Evolutionary conservation across 2,113 vertebrate species (phyloP).

Genomic region (Cynoglossus semilaevis): DNA sequence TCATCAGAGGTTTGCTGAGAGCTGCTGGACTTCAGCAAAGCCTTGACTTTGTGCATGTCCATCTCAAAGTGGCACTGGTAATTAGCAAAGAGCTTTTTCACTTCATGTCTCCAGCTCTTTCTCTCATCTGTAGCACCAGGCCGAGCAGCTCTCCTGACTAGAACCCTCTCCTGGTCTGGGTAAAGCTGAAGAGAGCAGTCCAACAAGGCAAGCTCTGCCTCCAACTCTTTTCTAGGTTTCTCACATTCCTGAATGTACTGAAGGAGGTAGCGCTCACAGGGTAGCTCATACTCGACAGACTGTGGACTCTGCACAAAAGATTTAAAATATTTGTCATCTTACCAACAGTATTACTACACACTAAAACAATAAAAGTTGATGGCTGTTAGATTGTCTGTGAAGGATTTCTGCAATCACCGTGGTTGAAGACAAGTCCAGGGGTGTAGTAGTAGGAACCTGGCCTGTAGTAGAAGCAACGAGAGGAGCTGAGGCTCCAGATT

Average conservation of each 20-base stretch:
- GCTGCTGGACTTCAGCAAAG: slow-evolving; percentile 27
- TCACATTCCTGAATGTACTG: slow-evolving; percentile 38
- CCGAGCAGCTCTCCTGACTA: slow-evolving; percentile 2
- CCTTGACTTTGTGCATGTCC: slow-evolving; percentile 19
- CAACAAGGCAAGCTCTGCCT: slow-evolving; percentile 1
- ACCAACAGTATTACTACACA: no score
- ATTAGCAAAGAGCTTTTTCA: slow-evolving; percentile 11
- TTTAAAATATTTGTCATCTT: no score
- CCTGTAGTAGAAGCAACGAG: not conserved
- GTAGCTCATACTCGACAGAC: slow-evolving; percentile 9
- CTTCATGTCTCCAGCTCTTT: slow-evolving; percentile 15
- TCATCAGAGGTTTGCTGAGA: not conserved
- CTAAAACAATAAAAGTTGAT: no score
- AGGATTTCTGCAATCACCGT: no score
- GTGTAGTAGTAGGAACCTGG: no score
- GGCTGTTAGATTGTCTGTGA: no score
- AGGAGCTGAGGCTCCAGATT: not conserved
- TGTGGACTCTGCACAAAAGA: slow-evolving; percentile 8
- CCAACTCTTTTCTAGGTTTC: slow-evolving; percentile 8
- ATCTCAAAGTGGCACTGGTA: slow-evolving; percentile 22
- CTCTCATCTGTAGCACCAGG: not conserved
- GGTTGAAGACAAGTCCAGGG: not conserved
- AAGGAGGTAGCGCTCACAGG: slow-evolving; percentile 23
- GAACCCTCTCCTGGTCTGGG: slow-evolving; percentile 9
- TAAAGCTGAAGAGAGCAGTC: slow-evolving; percentile 19